Evolutionary conservation across 2,113 vertebrate species (phyloP), one percentile per base, ranked within the genome.

Genomic region (Tachysurus vachellii): DNA sequence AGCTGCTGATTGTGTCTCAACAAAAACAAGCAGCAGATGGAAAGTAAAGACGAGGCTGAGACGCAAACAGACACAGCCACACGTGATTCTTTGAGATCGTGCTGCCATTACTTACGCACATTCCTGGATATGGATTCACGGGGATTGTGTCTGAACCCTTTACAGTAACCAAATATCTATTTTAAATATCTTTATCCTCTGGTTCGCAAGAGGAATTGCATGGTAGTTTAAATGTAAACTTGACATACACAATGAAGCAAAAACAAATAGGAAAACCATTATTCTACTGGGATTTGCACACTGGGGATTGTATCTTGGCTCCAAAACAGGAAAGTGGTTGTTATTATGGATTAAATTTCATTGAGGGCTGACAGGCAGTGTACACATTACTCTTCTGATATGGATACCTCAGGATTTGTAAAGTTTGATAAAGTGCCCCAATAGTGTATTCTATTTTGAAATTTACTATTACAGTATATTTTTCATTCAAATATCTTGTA

Each of bases 11-110:
- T 26, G 66, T 28, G 68, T 81, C 61, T 44, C 71, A 79, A 89
- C 82, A 86, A 42, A 76, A 87, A 86, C 50, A 88, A 88, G 86
- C 80, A 83, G 50, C 81, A 77, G 70, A 76, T 68, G 47, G 80
- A 88, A 82, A 76, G 77, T 64, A 31, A 85, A 85, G 76, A 81
- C 56, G 47, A 82, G 66, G 44, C 66, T 73, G 54, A 64, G 56
- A 80, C 44, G 36, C 75, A 84, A 53, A 82, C 71, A 87, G 62
- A 50, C 36, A 85, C 66, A 64, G 19, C 73, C 77, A 80, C 75
- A 89, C 56, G 64, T 13, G 80, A 87, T 84, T 57, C 14, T 66
- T 83, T 62, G 42, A 50, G 47, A 50, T n/a, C 2, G 81, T 28
- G 23, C 23, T 83, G 44, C 42, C 54, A 75, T 54, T 23, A 83